Base-by-base conservation (phyloP, 37 sponge, comb jelly and placozoan species). In the Haliclona indistincta region DNA sequence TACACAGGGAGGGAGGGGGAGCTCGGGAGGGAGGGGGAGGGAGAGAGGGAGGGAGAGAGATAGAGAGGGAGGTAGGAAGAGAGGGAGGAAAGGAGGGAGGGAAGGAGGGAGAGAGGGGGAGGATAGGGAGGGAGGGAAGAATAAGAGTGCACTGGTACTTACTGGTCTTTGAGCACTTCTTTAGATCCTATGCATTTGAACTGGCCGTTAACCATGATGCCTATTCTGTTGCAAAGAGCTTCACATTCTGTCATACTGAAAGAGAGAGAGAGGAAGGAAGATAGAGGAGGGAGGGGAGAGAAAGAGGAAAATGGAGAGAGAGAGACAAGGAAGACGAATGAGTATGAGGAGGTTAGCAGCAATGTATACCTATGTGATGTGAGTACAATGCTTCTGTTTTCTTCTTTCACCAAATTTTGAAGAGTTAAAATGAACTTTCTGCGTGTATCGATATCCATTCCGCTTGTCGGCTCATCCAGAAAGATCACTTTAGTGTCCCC, bases 221-320 rank as follows among this genome's bases (percentile, higher is more conserved):
- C 89, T 63, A 94, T 67, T 36, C 90, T 61, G 39, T 87, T 94
- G 47, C 95, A 94, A 54, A 94, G 85, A 38, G 95, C 95, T 70
- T 94, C 95, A 86, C 95, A 94, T 74, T 94, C 95, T 80, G 89
- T 90, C 95, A 94, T 94, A 62, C 86, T 86, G 74, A 53, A 69
- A 13, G 83, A 83, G 38, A n/a, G n/a, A n/a, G n/a, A n/a, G n/a
- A n/a, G n/a, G n/a, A n/a, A n/a, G n/a, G n/a, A n/a, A n/a, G n/a
- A n/a, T n/a, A n/a, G n/a, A 58, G 28, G 61, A 58, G 61, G 8
- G 61, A 29, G 61, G 61, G 8, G 61, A 15, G 8, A 58, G 61
- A 5, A 6, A 58, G n/a, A 13, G 19, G 28, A 6, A 6, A 29
- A 6, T 6, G 61, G 22, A 58, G 19, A 13, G 61, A 58, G 61